Evolutionary conservation across 1,140 invertebrate species (phyloP).

Genomic region (Metaphire vulgaris): DNA sequence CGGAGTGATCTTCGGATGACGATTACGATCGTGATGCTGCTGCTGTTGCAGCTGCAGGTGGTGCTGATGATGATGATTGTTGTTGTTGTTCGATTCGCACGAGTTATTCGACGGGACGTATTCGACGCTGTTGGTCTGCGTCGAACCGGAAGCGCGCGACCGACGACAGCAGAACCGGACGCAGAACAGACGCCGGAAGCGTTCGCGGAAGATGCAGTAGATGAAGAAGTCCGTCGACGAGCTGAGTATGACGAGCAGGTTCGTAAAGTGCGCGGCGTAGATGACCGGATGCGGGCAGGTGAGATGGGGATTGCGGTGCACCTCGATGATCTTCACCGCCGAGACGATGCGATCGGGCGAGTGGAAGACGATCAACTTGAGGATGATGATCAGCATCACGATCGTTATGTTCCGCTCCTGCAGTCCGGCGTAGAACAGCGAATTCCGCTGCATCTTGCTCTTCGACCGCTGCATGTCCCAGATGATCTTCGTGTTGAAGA

Average conservation of each 20-base stretch:
- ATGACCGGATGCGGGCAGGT: conserved; percentile 10
- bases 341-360: conserved; percentile 21
- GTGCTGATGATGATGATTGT: neutral
- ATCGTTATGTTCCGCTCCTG: conserved; percentile 26
- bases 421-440: neutral
- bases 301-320: neutral
- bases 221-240: conserved; percentile 28
- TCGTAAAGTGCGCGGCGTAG: conserved; percentile 15
- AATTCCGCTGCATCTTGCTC: conserved; percentile 9
- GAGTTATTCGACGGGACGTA: no score
- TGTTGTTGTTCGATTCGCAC: no score
- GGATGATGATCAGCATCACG: conserved; percentile 29
- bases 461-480: neutral
- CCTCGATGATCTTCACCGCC: neutral
- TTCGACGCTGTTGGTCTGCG: neutral
- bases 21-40: neutral
- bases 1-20: no score
- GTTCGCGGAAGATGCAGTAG: conserved; percentile 23
- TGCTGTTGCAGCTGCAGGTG: neutral
- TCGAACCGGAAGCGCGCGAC: neutral
- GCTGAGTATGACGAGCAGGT: conserved; percentile 27
- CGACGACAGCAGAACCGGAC: neutral
- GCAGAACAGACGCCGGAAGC: conserved; percentile 15
- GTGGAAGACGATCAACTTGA: conserved; percentile 21
- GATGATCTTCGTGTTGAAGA: conserved; percentile 24